Conservation (phyloP, 2,797 vertebrate species). For the Oreochromis grahami region DNA sequence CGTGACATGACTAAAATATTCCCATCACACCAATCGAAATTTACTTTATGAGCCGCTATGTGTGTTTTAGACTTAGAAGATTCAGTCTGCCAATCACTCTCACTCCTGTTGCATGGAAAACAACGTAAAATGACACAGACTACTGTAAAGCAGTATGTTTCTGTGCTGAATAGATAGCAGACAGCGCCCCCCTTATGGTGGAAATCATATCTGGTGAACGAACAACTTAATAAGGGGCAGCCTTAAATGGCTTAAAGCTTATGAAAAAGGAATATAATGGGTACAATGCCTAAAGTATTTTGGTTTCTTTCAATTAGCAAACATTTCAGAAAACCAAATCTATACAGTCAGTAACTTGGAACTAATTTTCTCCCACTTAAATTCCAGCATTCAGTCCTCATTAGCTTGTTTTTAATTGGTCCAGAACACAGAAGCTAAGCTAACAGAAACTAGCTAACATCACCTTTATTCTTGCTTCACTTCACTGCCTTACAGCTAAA, state of each 20-base stretch:
- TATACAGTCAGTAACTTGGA: neutral
- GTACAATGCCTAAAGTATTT: neutral
- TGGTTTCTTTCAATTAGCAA: neutral
- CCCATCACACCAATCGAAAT: neutral
- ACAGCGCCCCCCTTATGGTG: slow-evolving; percentile 60
- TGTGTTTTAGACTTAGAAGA: neutral
- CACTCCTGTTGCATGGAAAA: neutral
- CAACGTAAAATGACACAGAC: neutral
- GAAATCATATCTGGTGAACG: neutral
- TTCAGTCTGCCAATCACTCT: neutral
- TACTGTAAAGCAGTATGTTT: neutral
- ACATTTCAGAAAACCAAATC: neutral
- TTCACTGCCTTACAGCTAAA: neutral
- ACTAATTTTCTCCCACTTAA: neutral
- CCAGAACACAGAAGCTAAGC: neutral
- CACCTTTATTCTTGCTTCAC: neutral
- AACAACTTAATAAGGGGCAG: neutral
- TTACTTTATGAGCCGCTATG: rapidly evolving
- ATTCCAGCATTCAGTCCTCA: neutral
- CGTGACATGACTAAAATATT: neutral
- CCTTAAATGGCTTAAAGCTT: neutral
- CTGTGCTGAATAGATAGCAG: neutral
- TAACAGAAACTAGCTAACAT: neutral
- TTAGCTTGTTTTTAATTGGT: neutral
- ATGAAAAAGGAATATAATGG: neutral